Percentiles rank a stretch among this genome's conserved stretches.
These are phyloP conservation scores for Pogona vitticeps DNA, from an alignment of 2,113 vertebrate species.

Conservation along the genomic window DNA sequence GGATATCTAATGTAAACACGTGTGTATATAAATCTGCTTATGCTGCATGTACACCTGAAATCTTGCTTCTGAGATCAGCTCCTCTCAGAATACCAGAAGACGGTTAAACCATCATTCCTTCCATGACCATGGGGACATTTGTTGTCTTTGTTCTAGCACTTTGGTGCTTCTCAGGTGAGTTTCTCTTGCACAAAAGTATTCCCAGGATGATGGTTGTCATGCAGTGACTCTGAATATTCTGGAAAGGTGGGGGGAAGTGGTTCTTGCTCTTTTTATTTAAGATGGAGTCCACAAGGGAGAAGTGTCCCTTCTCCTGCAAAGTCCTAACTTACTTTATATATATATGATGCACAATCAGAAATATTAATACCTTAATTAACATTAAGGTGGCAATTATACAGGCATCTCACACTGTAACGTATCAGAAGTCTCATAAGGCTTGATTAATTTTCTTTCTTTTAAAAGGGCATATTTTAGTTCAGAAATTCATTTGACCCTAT, in stretches of 20 bases:
- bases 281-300: not conserved
- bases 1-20: not conserved
- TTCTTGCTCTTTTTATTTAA: not conserved
- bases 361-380: not conserved
- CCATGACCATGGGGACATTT: constrained; percentile 41
- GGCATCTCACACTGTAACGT: not conserved
- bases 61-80: constrained; percentile 24
- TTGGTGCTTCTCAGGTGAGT: constrained; percentile 63
- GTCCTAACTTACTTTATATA: too few relatives aligned
- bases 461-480: not conserved
- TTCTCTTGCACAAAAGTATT: not conserved
- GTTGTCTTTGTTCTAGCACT: constrained; percentile 49
- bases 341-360: too few relatives aligned
- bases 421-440: too few relatives aligned
- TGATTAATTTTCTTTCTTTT: not conserved
- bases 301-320: too few relatives aligned
- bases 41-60: not conserved
- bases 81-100: not conserved
- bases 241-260: not conserved
- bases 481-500: not conserved
- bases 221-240: not conserved
- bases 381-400: not conserved
- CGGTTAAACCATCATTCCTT: not conserved
- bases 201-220: not conserved
- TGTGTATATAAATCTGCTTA: constrained; percentile 49